Evolutionary conservation across 2,888 invertebrate genomes (phyloP).

Genomic region (Microdon myrmicae): DNA sequence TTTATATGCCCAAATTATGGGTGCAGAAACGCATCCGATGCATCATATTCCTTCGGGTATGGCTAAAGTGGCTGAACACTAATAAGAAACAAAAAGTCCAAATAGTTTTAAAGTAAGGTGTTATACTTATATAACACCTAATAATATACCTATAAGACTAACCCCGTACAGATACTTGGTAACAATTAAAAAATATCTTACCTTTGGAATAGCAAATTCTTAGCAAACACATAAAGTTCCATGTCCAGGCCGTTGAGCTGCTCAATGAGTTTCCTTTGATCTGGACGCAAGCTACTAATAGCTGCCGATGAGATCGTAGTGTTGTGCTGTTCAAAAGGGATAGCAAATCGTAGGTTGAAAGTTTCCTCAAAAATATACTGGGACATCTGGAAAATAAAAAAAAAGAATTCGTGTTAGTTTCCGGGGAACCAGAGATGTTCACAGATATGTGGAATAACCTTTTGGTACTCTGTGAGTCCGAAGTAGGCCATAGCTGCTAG

Average conservation of each 20-base stretch:
- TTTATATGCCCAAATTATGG: no score
- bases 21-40: no score
- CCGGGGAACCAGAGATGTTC: neutral
- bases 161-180: no score
- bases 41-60: no score
- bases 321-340: constrained; percentile 93
- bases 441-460: constrained; percentile 62
- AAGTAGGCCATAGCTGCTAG: constrained; percentile 96
- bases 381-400: constrained; percentile 72
- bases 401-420: neutral
- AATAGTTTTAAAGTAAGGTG: no score
- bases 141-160: no score
- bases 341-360: constrained; percentile 88
- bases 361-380: constrained; percentile 96
- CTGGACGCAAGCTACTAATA: constrained; percentile 78
- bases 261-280: constrained; percentile 80
- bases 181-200: no score
- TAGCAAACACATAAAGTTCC: constrained; percentile 93
- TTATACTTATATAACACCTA: no score
- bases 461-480: constrained; percentile 95
- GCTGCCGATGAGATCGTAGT: constrained; percentile 87
- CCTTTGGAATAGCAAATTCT: constrained; percentile 84
- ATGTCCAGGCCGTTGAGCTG: constrained; percentile 89
- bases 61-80: no score
- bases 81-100: no score